These are phyloP conservation scores for Nyctibius grandis DNA, from an alignment of 2,797 vertebrate genomes.

Conservation along the genomic window DNA sequence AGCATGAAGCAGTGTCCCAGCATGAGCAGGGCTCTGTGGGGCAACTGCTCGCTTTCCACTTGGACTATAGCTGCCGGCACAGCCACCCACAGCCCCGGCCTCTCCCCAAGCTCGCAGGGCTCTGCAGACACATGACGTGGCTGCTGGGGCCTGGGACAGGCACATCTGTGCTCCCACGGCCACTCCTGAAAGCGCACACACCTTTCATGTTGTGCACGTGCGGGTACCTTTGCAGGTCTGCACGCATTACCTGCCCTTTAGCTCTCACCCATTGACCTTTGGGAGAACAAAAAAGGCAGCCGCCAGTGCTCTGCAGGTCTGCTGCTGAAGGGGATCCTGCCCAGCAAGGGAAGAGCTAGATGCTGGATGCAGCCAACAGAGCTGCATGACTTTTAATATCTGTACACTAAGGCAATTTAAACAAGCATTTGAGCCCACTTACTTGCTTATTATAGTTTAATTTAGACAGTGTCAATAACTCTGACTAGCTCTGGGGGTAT, in stretches of 20 bases:
- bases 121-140: background rate
- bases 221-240: background rate
- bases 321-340: accelerated
- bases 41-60: accelerated
- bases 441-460: constrained; percentile 32
- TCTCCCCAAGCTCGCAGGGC: background rate
- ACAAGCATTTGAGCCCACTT: background rate
- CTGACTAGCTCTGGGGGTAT: constrained; percentile 28
- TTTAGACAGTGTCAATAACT: constrained; percentile 47
- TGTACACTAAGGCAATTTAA: background rate
- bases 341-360: background rate
- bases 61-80: background rate
- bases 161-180: accelerated
- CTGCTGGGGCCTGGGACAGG: background rate
- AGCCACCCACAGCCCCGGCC: accelerated
- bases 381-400: background rate
- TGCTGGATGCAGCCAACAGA: background rate
- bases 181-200: accelerated
- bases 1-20: background rate
- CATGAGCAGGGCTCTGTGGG: accelerated
- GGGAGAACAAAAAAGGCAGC: background rate
- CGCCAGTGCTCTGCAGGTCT: background rate
- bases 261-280: accelerated
- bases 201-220: accelerated
- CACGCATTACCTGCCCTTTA: accelerated